A percentile compares a stretch with the other conserved stretches of the same genome.
phyloP scores from a whole-genome alignment of 2,113 vertebrate species.

The Turnix velox region DNA sequence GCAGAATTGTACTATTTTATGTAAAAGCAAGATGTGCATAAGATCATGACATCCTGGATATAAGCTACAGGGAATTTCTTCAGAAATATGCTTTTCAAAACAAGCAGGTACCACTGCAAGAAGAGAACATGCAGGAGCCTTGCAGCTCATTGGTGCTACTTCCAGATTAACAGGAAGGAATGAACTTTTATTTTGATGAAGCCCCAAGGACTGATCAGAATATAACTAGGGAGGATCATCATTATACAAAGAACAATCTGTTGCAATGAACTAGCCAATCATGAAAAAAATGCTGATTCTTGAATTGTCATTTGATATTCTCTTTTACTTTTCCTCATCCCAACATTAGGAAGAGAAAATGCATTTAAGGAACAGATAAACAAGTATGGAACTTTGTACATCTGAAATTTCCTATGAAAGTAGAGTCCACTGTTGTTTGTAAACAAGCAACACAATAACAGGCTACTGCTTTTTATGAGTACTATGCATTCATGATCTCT shows the following conservation, averaged over 20 bases:
- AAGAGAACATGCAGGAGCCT: not conserved
- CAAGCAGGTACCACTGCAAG: not conserved
- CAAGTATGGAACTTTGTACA: not conserved
- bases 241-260: not conserved
- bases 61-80: not conserved
- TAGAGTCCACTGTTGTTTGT: not conserved
- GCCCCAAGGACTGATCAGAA: not conserved
- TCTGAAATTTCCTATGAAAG: not conserved
- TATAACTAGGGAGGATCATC: not conserved
- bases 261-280: not conserved
- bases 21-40: not conserved
- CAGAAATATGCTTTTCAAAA: not conserved
- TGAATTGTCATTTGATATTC: not conserved
- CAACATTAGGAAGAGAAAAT: not conserved
- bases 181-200: not conserved
- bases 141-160: not conserved
- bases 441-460: not conserved
- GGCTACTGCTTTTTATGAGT: not conserved
- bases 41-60: not conserved
- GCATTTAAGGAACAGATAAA: not conserved
- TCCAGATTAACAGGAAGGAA: not conserved
- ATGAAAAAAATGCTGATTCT: not conserved
- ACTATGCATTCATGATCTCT: not conserved
- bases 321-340: not conserved
- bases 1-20: not conserved